Evolutionary conservation across 2,888 invertebrate species (phyloP).

Genomic region (Drosophila sordidula): DNA sequence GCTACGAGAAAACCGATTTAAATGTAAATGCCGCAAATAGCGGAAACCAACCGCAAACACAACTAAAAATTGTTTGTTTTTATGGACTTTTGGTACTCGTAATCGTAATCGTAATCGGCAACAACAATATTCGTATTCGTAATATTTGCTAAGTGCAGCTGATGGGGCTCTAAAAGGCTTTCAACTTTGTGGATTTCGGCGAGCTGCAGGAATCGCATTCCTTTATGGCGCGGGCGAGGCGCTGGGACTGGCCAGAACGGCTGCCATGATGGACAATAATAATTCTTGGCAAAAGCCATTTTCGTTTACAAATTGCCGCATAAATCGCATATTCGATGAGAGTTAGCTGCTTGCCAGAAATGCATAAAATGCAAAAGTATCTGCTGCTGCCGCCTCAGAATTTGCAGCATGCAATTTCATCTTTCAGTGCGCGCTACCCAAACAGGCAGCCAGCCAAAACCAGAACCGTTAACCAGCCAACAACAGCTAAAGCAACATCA

Average conservation of each 20-base stretch:
- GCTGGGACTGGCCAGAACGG: slow-evolving; percentile 17
- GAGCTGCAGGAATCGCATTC: slow-evolving; percentile 36
- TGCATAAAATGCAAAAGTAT: slow-evolving; percentile 62
- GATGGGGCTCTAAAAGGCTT: slow-evolving; percentile 64
- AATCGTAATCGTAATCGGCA: slow-evolving; percentile 19
- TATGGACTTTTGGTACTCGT: slow-evolving; percentile 46
- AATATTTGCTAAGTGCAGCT: slow-evolving; percentile 71
- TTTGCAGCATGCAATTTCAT: slow-evolving; percentile 55
- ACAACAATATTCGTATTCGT: slow-evolving; percentile 49
- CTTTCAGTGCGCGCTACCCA: slow-evolving; percentile 46
- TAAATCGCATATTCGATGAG: slow-evolving; percentile 81
- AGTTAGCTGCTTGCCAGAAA: slow-evolving; percentile 59
- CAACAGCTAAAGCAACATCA: slow-evolving; percentile 11
- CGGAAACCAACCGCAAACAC: slow-evolving; percentile 14
- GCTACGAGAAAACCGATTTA: slow-evolving; percentile 27
- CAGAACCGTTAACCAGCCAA: slow-evolving; percentile 73
- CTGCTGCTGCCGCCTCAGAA: slow-evolving; percentile 21
- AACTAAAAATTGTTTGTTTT: slow-evolving; percentile 43
- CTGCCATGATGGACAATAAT: slow-evolving; percentile 78
- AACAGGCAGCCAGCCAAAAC: slow-evolving; percentile 60
- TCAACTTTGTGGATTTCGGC: slow-evolving; percentile 34
- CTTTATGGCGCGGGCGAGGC: slow-evolving; percentile 4
- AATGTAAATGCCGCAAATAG: slow-evolving; percentile 40
- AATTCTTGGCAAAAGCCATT: slow-evolving; percentile 80
- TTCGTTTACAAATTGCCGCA: slow-evolving; percentile 81